Conservation (phyloP, 2,113 vertebrate genomes). For the Caretta caretta region DNA sequence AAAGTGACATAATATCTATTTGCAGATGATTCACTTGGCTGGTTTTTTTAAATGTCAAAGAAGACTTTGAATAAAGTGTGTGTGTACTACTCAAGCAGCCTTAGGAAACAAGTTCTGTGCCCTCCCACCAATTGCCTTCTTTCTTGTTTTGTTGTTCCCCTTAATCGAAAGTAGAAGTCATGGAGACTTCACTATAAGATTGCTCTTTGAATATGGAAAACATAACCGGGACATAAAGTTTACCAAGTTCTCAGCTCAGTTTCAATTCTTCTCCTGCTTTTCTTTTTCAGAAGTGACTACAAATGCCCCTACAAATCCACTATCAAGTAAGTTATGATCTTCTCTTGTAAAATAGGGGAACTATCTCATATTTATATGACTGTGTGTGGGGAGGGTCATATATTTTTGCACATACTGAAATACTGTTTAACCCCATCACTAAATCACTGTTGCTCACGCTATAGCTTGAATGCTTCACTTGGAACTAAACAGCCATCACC, state of each 20-base stretch:
- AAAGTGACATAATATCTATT: background rate
- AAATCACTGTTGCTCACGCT: background rate
- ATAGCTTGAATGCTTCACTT: background rate
- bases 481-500: background rate
- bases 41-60: background rate
- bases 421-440: background rate
- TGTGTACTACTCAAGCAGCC: background rate
- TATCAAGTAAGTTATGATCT: conserved; percentile 27
- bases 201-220: background rate
- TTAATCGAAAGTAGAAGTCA: background rate
- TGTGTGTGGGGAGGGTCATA: background rate
- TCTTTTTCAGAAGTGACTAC: conserved; percentile 19
- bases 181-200: background rate
- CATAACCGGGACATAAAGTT: background rate
- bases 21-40: background rate
- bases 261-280: conserved; percentile 25
- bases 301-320: background rate
- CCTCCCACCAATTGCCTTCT: background rate
- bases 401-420: background rate
- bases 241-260: background rate
- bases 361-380: background rate
- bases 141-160: background rate
- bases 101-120: background rate
- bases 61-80: background rate
- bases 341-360: conserved; percentile 8